Percentiles rank a stretch among this genome's conserved stretches.
phyloP scores from a whole-genome alignment of 2,797 vertebrate species.

The Sandelia bainsii region DNA sequence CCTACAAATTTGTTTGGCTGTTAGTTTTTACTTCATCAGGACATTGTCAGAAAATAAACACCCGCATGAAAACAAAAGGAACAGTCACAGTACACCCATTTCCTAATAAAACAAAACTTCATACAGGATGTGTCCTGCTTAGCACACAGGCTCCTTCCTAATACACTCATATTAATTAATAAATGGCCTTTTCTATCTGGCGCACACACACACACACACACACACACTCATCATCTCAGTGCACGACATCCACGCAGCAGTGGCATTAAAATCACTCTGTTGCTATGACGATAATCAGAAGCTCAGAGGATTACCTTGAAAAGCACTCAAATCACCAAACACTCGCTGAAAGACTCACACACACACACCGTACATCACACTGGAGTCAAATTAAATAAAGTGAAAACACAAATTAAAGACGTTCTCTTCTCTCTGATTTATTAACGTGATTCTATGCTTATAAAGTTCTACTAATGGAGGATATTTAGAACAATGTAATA shows the following conservation, averaged over 20 bases:
- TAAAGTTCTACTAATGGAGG: too few species aligned
- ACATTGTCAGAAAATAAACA: neutral
- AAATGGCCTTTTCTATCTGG: neutral
- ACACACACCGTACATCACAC: neutral
- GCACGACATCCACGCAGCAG: neutral
- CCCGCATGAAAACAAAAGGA: neutral
- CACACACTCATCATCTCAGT: neutral
- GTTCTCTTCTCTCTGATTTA: too few species aligned
- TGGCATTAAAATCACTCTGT: slow-evolving; percentile 42
- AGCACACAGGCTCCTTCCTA: neutral
- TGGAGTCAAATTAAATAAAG: neutral
- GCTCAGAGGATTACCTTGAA: slow-evolving; percentile 64
- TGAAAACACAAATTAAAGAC: neutral
- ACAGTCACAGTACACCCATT: neutral
- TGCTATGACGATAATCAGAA: slow-evolving; percentile 60
- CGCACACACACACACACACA: neutral
- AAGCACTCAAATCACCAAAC: slow-evolving; percentile 49
- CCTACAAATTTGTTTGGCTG: too few species aligned
- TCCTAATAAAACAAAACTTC: neutral
- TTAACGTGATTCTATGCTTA: too few species aligned
- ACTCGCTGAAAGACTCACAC: neutral
- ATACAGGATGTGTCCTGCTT: neutral
- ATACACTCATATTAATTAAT: slow-evolving; percentile 16
- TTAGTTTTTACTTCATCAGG: neutral
- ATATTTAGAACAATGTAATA: too few species aligned